phyloP scores from a whole-genome alignment of 2,113 vertebrate species.

The Tretioscincus oriximinensis region DNA sequence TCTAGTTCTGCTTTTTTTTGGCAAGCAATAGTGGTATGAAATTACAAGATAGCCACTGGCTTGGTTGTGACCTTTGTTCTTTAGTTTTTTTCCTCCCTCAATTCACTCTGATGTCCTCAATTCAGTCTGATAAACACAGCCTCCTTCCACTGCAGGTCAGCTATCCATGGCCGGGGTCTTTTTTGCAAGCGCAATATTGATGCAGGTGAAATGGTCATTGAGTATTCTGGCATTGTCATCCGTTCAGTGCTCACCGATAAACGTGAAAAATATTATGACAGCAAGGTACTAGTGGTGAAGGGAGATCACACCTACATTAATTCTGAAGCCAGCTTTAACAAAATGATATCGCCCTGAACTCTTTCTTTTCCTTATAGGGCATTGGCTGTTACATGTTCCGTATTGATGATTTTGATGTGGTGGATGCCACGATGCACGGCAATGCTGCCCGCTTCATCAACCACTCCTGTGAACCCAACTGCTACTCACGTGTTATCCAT shows the following conservation, averaged over 20 bases:
- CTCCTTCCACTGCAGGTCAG: constrained; percentile 73
- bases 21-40: background rate
- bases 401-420: constrained; percentile 92
- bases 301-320: background rate
- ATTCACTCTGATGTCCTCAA: no score
- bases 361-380: constrained; percentile 68
- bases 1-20: background rate
- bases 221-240: constrained; percentile 91
- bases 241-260: constrained; percentile 92
- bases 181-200: constrained; percentile 94
- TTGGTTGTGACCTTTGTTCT: no score
- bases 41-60: background rate
- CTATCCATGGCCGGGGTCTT: constrained; percentile 88
- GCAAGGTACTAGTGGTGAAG: constrained; percentile 77
- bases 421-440: constrained; percentile 93
- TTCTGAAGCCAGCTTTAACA: background rate
- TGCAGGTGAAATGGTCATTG: constrained; percentile 91
- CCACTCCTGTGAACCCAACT: constrained; percentile 96
- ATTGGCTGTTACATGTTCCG: constrained; percentile 97
- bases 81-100: no score
- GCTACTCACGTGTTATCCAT: constrained; percentile 91
- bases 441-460: constrained; percentile 93
- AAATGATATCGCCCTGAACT: background rate
- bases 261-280: constrained; percentile 90
- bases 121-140: no score